These are phyloP conservation scores for Metallyticus violacea DNA, from an alignment of 2,888 invertebrate genomes.

Conservation along the genomic window DNA sequence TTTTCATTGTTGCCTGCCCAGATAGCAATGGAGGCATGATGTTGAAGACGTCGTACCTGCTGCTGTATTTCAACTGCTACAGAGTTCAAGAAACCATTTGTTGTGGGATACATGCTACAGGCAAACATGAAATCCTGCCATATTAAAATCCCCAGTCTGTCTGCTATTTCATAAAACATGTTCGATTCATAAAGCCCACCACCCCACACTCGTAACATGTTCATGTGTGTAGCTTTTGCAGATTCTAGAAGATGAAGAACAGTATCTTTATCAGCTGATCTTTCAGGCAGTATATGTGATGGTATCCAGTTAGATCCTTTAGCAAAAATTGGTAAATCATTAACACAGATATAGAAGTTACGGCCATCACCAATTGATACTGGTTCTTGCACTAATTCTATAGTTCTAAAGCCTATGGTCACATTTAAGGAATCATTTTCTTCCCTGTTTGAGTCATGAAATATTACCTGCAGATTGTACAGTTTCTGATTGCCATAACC, in stretches of 20 bases:
- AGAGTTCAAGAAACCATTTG: conserved; percentile 65
- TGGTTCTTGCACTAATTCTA: conserved; percentile 75
- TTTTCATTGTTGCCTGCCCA: conserved; percentile 99
- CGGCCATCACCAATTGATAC: conserved; percentile 55
- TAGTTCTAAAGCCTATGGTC: conserved; percentile 79
- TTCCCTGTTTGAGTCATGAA: conserved; percentile 44
- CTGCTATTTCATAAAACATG: conserved; percentile 82
- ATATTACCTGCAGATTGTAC: conserved; percentile 62
- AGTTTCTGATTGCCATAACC: conserved; percentile 79
- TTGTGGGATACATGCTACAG: conserved; percentile 88
- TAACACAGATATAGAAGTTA: conserved; percentile 84
- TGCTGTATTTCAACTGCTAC: conserved; percentile 75
- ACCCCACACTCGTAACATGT: conserved; percentile 96
- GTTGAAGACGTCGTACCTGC: conserved; percentile 76
- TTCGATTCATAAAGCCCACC: conserved; percentile 95
- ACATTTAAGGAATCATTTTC: conserved; percentile 51
- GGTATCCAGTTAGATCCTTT: conserved; percentile 97
- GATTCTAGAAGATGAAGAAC: conserved; percentile 65
- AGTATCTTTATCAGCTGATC: conserved; percentile 54
- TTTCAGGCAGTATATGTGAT: conserved; percentile 77
- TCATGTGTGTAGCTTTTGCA: conserved; percentile 78
- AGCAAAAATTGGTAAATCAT: conserved; percentile 83
- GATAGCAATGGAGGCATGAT: conserved; percentile 82
- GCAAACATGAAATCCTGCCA: conserved; percentile 99
- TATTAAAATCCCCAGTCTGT: conserved; percentile 84